Evolutionary conservation across 2,797 vertebrate species (phyloP), one percentile per base, ranked within the genome.

Genomic region (Dendrocincla fuliginosa): DNA sequence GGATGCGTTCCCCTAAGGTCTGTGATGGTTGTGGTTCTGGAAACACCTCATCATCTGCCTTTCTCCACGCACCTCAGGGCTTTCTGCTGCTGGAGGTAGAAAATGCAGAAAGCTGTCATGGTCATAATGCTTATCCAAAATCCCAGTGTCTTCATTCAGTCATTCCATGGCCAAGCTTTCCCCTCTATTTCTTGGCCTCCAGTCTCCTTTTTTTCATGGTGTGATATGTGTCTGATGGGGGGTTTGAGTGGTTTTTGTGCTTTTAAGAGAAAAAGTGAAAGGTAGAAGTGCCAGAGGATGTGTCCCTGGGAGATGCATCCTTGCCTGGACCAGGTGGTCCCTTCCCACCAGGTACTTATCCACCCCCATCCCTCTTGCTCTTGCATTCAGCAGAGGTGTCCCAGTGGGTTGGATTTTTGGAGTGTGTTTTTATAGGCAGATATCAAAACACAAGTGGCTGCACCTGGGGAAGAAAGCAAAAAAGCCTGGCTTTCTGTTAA

Each of bases 11-110:
- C 60, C 7, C 0, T 12, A 3, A 79, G 23, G 17, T n/a, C 71
- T 30, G 61, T 0, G 0, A 10, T 12, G 50, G 5, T 60, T 32
- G 55, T 73, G 64, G 77, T 0, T 0, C 63, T 86, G 76, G 22
- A 41, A 37, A 3, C 23, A 4, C 60, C 28, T 60, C 46, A 3
- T 15, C 28, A 3, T 33, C 68, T 52, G 52, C 47, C 22, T 57
- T 92, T 74, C 69, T 74, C 41, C 82, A 20, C 1, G 0, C 27
- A 11, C 70, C 59, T 82, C 41, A 1, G 35, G 79, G 49, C 41
- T 80, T 64, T 37, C 20, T 60, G 33, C 9, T 60, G 73, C 69
- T 59, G 37, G 8, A 77, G 37, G 56, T 16, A 7, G 60, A 60
- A 90, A 64, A 89, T 15, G 20, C 76, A 77, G 64, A 24, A 77